Evolutionary conservation across 1,140 invertebrate genomes (phyloP).

Genomic region (Zaprionus lachaisei): DNA sequence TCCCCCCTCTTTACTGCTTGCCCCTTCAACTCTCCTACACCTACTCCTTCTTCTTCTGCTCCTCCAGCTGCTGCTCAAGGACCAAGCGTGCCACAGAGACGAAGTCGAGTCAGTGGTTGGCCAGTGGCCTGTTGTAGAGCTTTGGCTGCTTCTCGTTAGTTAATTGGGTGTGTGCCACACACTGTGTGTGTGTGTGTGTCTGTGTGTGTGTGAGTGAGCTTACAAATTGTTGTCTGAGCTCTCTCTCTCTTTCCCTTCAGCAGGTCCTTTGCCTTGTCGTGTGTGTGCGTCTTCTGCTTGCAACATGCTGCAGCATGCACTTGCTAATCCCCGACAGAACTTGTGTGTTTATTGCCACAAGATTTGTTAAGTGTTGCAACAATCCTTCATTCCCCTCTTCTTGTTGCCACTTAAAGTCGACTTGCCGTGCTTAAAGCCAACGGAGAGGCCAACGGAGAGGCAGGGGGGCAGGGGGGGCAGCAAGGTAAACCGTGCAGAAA

Average conservation of each 20-base stretch:
- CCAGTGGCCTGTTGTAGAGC: slow-evolving; percentile 14
- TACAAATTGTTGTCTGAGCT: slow-evolving; percentile 57
- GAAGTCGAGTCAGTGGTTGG: slow-evolving; percentile 19
- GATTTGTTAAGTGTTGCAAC: slow-evolving; percentile 59
- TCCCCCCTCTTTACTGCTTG: neutral
- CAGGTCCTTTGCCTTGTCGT: slow-evolving; percentile 24
- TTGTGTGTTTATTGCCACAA: slow-evolving; percentile 50
- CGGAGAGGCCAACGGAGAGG: neutral
- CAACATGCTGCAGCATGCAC: slow-evolving; percentile 16
- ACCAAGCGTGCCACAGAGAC: slow-evolving; percentile 23
- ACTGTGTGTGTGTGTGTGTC: slow-evolving; percentile 13
- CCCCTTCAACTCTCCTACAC: neutral
- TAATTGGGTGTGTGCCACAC: slow-evolving; percentile 42
- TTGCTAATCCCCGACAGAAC: slow-evolving; percentile 22
- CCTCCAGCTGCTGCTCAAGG: neutral
- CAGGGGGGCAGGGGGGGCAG: too few species aligned
- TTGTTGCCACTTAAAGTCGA: slow-evolving; percentile 11
- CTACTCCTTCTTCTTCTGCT: neutral
- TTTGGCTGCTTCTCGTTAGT: slow-evolving; percentile 31
- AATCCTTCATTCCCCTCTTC: slow-evolving; percentile 2
- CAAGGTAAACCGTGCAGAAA: slow-evolving; percentile 6
- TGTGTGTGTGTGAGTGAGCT: slow-evolving; percentile 28
- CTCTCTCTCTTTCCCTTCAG: neutral
- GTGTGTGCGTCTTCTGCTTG: slow-evolving; percentile 40
- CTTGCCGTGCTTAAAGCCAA: neutral